Percentiles rank a stretch among this genome's conserved stretches.
Conservation (phyloP, 2,113 vertebrate genomes). For the Fulmarus glacialis region DNA sequence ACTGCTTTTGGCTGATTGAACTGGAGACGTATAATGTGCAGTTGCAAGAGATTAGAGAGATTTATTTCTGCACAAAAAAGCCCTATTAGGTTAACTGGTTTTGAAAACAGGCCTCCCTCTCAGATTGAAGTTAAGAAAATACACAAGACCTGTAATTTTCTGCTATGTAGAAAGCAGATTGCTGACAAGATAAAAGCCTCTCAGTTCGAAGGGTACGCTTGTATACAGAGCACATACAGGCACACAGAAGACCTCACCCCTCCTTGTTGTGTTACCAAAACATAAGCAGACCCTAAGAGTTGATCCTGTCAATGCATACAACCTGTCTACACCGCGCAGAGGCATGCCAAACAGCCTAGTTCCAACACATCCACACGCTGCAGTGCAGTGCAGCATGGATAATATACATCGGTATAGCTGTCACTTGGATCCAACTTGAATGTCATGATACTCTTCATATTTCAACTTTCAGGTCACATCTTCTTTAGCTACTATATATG, state of each 20-base stretch:
- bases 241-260: neutral
- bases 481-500: neutral
- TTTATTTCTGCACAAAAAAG: neutral
- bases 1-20: neutral
- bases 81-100: neutral
- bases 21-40: neutral
- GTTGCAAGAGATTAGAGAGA: neutral
- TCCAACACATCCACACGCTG: neutral
- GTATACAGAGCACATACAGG: neutral
- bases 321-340: neutral
- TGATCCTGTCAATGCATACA: neutral
- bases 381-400: fast-evolving
- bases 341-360: neutral
- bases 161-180: neutral
- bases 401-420: fast-evolving
- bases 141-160: neutral
- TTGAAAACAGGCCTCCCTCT: neutral
- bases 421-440: neutral
- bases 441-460: neutral
- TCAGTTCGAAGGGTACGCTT: neutral
- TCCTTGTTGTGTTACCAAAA: neutral
- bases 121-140: neutral
- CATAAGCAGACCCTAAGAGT: neutral
- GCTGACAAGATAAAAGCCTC: neutral
- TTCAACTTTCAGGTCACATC: neutral